Evolutionary conservation across 2,888 invertebrate species (phyloP), one percentile per base, ranked within the genome.

Genomic region (Melanotus villosus): DNA sequence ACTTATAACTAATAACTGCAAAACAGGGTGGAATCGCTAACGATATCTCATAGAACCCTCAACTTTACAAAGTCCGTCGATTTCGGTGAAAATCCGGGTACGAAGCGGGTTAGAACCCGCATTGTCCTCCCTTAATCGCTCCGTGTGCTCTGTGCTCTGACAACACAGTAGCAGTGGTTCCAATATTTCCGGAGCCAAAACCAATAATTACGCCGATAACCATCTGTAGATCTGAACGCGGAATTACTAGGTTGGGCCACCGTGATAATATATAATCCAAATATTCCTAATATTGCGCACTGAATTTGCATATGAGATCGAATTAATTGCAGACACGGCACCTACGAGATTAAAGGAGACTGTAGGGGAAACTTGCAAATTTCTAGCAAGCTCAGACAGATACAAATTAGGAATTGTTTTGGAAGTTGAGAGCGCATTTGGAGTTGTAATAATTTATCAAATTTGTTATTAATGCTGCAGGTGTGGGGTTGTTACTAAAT

Each of bases 201-300:
- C 65, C 65, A 57, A 65, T 65, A 65, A 65, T 65, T 57, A 58
- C 57, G 18, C 34, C 12, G 59, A 60, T 60, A 60, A 60, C 59
- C 59, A 60, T 60, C 59, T 58, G 54, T 26, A 43, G 54, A 64
- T 64, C 58, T 45, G 50, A 23, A 60, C 26, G 38, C 52, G 38
- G 16, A 52, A 63, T 64, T 64, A 45, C 43, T 34, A 64, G 41
- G 56, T 43, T 30, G 26, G 56, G 9, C 26, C 38, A 6, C 32
- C 19, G 18, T 4, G 47, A 34, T 63, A 63, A 63, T 63, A 52
- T 63, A 63, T 63, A 16, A 54, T n/a, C 41, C 63, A 63, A 63
- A 63, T 63, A 63, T 63, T 63, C 38, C 26, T 38, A 52, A 52
- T 63, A 50, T 63, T 50, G 16, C 30, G 6, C 18, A 30, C 41